Evolutionary conservation across 2,797 vertebrate genomes (phyloP), one percentile per base, ranked within the genome.

Genomic region (Mycteria americana): DNA sequence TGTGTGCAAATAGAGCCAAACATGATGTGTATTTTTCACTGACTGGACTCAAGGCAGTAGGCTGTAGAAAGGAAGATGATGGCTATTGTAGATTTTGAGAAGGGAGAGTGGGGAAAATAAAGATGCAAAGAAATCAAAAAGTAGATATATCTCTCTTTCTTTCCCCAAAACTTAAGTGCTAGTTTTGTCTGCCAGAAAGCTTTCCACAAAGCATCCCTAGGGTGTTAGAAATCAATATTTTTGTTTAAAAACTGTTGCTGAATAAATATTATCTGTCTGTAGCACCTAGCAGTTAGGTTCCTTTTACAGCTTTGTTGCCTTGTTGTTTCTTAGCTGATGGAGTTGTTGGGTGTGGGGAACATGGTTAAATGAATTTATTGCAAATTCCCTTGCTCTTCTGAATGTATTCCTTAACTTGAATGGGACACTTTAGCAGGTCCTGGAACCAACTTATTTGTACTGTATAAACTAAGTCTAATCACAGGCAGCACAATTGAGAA

Each of bases 141-240:
- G 48, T 85, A 53, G 59, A 80, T n/a, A 18, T 5, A 30, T 73
- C 64, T 92, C 68, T 86, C 33, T 79, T 84, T 83, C 57, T 68
- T 88, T 82, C 27, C 25, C 41, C 35, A 70, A 92, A 96, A 94
- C 74, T 84, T 93, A 95, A 97, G 56, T 78, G 45, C 78, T 95
- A 35, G 22, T 92, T 95, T 90, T 56, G 43, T 95, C 79, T 86
- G 57, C 8, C 35, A 88, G 91, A 96, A 95, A 39, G 45, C 87
- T 94, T 94, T 88, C 28, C 54, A 86, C 68, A 82, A 79, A 93
- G 45, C 72, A 90, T 96, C 92, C 21, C 59, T 79, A 85, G 59
- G 72, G 63, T 63, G 89, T 96, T 96, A 85, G 39, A 91, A 85
- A 97, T 97, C 92, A 92, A 85, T 92, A 88, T 35, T 85, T 88